Conservation (phyloP, 2,888 invertebrate species). For the Thymelicus acteon region DNA sequence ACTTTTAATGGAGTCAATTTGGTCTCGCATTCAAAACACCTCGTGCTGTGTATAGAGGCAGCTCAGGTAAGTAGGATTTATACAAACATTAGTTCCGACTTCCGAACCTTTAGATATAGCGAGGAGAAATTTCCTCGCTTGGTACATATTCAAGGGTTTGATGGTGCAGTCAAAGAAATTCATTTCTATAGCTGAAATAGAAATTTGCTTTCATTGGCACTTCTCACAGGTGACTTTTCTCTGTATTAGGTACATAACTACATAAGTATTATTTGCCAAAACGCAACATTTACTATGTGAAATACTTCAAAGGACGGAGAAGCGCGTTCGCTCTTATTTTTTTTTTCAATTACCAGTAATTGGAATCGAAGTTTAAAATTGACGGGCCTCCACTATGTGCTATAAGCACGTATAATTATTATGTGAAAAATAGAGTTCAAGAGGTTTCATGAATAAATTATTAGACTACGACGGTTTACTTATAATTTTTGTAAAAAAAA, state of each 20-base stretch:
- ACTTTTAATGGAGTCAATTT: conserved; percentile 84
- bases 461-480: too few species aligned
- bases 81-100: conserved; percentile 70
- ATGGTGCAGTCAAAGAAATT: conserved; percentile 46
- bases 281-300: neutral
- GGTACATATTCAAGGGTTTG: conserved; percentile 32
- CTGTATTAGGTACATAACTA: neutral
- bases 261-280: neutral
- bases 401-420: too few species aligned
- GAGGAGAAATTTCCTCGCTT: conserved; percentile 8
- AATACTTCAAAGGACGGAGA: conserved; percentile 33
- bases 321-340: conserved; percentile 46
- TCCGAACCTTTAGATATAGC: conserved; percentile 56
- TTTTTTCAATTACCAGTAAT: conserved; percentile 49
- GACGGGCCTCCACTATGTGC: too few species aligned
- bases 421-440: too few species aligned
- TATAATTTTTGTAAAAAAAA: too few species aligned
- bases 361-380: too few species aligned
- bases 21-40: conserved; percentile 80
- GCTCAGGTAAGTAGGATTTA: conserved; percentile 71
- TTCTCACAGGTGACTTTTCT: neutral
- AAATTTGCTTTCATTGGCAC: conserved; percentile 43
- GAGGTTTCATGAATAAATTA: too few species aligned
- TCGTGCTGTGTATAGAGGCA: conserved; percentile 53
- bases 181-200: conserved; percentile 43